These are phyloP conservation scores for Sinelater perroti DNA, from an alignment of 2,888 invertebrate genomes.

Conservation along the genomic window DNA sequence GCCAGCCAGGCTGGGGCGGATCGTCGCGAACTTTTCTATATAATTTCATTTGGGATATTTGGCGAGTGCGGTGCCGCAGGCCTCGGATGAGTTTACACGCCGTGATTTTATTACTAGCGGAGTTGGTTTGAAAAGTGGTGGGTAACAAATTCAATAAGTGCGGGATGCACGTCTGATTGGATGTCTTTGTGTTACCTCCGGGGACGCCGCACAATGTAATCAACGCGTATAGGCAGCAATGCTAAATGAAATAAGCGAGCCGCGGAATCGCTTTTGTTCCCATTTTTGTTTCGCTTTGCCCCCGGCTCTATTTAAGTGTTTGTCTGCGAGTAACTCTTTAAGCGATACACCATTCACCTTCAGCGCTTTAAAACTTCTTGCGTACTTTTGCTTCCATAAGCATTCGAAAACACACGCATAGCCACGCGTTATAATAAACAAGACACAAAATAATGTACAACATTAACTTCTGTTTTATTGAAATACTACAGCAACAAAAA, in stretches of 20 bases:
- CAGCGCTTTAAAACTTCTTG: no score
- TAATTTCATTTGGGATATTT: slow-evolving; percentile 56
- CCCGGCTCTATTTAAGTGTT: slow-evolving; percentile 20
- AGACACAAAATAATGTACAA: no score
- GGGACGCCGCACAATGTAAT: slow-evolving; percentile 59
- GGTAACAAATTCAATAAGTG: slow-evolving; percentile 61
- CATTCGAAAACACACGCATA: no score
- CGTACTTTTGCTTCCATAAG: no score
- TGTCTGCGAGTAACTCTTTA: slow-evolving; percentile 3
- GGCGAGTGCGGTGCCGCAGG: slow-evolving; percentile 47
- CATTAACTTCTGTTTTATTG: no score
- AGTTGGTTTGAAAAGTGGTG: slow-evolving; percentile 56
- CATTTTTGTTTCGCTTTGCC: slow-evolving; percentile 38
- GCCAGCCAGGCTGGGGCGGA: slow-evolving; percentile 38
- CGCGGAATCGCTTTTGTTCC: slow-evolving; percentile 44
- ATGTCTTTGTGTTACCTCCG: slow-evolving; percentile 61
- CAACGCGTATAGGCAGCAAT: slow-evolving; percentile 55
- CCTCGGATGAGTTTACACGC: slow-evolving; percentile 51
- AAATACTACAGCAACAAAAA: no score
- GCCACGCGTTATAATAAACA: no score
- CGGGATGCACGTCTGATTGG: slow-evolving; percentile 61
- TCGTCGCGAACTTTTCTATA: slow-evolving; percentile 45
- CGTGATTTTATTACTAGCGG: slow-evolving; percentile 57
- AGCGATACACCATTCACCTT: no score
- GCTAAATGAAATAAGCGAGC: slow-evolving; percentile 48